Conservation (phyloP, 2,888 invertebrate species). For the Drosophila greeni region DNA sequence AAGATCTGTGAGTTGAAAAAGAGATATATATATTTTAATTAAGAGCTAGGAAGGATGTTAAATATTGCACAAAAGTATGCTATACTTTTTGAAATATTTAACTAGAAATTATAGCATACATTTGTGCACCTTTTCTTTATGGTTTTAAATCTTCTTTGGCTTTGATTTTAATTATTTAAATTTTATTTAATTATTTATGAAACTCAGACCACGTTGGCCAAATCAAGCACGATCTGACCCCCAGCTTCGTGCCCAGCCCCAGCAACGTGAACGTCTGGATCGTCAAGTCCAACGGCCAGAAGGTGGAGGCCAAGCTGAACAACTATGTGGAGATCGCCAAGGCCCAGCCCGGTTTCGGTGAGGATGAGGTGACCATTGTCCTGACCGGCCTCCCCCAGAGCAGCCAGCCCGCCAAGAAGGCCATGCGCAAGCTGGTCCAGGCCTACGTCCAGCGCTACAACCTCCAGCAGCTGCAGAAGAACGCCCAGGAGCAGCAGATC, state of each 20-base stretch:
- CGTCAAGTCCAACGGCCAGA: conserved; percentile 63
- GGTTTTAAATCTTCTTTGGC: no score
- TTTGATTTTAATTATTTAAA: no score
- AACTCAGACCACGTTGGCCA: conserved; percentile 57
- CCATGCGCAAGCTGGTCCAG: conserved; percentile 65
- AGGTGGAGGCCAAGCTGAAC: conserved; percentile 61
- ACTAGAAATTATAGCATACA: no score
- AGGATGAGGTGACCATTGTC: conserved; percentile 75
- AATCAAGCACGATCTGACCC: conserved; percentile 57
- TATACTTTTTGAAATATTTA: no score
- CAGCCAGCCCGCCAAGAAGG: conserved; percentile 63
- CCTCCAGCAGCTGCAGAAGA: conserved; percentile 57
- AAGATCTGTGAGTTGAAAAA: conserved; percentile 58
- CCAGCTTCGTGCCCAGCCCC: conserved; percentile 70
- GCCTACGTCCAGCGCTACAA: conserved; percentile 73
- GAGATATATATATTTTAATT: no score
- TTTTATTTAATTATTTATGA: neutral
- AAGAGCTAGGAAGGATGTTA: no score
- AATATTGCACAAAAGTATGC: no score
- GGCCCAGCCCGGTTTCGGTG: conserved; percentile 54
- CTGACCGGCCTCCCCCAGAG: conserved; percentile 74
- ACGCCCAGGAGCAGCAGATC: conserved; percentile 45
- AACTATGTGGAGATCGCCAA: conserved; percentile 62
- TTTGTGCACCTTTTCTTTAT: no score
- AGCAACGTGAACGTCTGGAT: conserved; percentile 68